phyloP scores from a whole-genome alignment of 2,888 invertebrate genomes.

The Sphaerophoria rueppellii region DNA sequence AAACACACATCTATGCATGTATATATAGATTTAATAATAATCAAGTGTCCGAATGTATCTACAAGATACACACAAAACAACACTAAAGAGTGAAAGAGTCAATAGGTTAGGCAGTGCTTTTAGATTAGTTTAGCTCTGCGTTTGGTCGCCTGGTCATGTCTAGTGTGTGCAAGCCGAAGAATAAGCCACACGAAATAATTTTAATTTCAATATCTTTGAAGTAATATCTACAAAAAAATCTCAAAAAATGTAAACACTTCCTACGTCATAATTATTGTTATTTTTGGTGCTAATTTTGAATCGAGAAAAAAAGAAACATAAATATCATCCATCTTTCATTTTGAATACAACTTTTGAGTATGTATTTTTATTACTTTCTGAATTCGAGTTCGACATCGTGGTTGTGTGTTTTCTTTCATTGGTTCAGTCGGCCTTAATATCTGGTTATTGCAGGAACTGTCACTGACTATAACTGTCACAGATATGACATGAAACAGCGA shows the following conservation, averaged over 20 bases:
- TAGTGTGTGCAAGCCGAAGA: conserved; percentile 26
- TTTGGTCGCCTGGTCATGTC: conserved; percentile 10
- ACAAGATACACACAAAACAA: conserved; percentile 34
- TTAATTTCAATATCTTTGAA: conserved; percentile 1
- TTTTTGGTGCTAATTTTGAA: not conserved
- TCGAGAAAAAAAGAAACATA: not conserved
- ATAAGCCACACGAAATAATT: conserved; percentile 15
- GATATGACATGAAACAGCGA: too few relatives aligned
- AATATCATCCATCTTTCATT: not conserved
- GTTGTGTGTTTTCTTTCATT: conserved; percentile 1
- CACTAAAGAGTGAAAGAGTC: conserved; percentile 36
- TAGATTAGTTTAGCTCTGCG: conserved; percentile 34
- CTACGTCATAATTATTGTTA: not conserved
- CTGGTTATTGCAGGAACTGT: conserved; percentile 14
- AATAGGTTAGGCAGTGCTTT: conserved; percentile 35
- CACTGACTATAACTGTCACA: not conserved
- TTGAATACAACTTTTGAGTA: conserved; percentile 6
- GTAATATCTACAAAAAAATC: not conserved
- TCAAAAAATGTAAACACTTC: not conserved
- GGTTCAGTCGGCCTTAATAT: conserved; percentile 17
- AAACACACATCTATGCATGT: not conserved
- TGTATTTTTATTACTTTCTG: conserved; percentile 3
- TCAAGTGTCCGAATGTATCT: conserved; percentile 43
- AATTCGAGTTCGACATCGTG: not conserved
- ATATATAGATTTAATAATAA: conserved; percentile 14